Evolutionary conservation across 1,140 invertebrate genomes (phyloP).

Genomic region (Anthonomus grandis): DNA sequence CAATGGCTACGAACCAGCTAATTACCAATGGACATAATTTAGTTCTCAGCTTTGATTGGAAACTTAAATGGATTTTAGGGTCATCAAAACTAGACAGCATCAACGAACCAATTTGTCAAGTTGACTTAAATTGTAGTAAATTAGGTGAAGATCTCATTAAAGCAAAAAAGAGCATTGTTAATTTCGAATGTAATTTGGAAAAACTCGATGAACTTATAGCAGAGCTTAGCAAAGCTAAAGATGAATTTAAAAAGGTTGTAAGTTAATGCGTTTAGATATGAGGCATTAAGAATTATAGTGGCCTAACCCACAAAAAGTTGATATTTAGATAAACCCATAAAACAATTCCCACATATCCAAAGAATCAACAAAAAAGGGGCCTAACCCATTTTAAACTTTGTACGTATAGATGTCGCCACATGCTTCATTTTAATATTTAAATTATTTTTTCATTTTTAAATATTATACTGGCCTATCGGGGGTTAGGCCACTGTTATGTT

Average conservation of each 20-base stretch:
- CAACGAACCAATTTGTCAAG: constrained; percentile 42
- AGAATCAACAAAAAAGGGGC: no score
- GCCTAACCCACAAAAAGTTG: no score
- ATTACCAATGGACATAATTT: constrained; percentile 29
- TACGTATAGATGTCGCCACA: no score
- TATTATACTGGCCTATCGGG: no score
- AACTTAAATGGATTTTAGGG: constrained; percentile 45
- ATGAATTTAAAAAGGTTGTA: constrained; percentile 5
- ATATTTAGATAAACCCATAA: no score
- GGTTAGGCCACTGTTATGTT: no score
- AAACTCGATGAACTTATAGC: constrained; percentile 31
- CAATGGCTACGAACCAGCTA: constrained; percentile 34
- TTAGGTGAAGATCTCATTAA: constrained; percentile 11
- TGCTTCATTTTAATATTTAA: no score
- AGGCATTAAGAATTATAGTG: no score
- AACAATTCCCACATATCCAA: background rate
- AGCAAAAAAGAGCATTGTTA: constrained; percentile 10
- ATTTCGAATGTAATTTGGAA: constrained; percentile 41
- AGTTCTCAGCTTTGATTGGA: constrained; percentile 46
- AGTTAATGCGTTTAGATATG: background rate
- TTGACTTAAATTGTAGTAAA: constrained; percentile 40
- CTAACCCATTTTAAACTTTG: no score
- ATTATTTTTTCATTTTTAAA: no score
- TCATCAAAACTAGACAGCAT: constrained; percentile 38
- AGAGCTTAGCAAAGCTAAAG: background rate